Base-by-base conservation (phyloP, 2,113 vertebrate genomes). In the Xerus inauris region DNA sequence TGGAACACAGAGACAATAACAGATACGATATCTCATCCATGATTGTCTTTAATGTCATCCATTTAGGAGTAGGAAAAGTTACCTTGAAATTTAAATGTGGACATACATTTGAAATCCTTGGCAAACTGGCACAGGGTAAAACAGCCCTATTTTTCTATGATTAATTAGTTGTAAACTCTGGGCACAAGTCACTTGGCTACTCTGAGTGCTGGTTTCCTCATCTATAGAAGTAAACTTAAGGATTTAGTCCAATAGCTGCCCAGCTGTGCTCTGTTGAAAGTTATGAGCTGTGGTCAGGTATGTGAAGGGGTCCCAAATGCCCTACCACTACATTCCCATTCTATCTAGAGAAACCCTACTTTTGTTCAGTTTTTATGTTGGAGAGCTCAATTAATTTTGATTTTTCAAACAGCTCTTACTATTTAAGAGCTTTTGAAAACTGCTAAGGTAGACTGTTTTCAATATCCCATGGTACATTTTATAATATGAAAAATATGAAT, bases 341-440 rank as follows among this genome's bases (percentile, higher is more conserved):
- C 51, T 54, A 89, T 20, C 22, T 42, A 75, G 20, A 86, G 42
- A 88, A 49, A 71, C 1, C 35, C 42, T 51, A 9, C 22, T 72
- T 77, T 76, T 40, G 59, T 35, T 13, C 11, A 32, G 14, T 49
- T 83, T 71, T 64, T 71, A 79, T 40, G 65, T 16, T 40, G n/a
- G 17, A 51, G 17, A 19, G 76, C 6, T 62, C 24, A 82, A 65
- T 87, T 40, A 0, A 86, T 75, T 86, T 93, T 89, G 17, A 32
- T 83, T 82, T 92, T 64, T 49, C 57, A 90, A 81, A 81, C 17
- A 28, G 12, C 5, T 42, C 16, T 93, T 93, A 89, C 10, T n/a
- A 17, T 8, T 92, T 91, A 26, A 96, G 57, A 75, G 64, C 10
- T 59, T 67, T 69, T 65, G 57, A 91, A 94, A 93, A n/a, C 12